Percentiles rank a stretch among this genome's conserved stretches.
Conservation (phyloP, 2,888 invertebrate species). For the Rhorus exstirpatorius region DNA sequence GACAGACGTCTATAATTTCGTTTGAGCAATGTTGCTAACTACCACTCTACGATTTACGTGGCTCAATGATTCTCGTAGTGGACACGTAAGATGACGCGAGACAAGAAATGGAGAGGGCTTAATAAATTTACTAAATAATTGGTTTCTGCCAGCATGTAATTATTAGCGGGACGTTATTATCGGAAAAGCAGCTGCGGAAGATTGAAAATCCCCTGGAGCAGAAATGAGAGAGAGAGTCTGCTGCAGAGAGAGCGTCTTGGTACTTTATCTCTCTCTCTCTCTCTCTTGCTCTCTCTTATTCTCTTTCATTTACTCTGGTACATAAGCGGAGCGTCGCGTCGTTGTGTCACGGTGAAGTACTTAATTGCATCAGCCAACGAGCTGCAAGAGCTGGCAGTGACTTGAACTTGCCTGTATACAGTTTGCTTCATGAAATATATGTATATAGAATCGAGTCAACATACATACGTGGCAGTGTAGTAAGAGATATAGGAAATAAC, state of each 20-base stretch:
- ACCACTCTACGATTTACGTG: too few relatives aligned
- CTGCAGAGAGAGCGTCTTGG: constrained; percentile 14
- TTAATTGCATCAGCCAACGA: constrained; percentile 65
- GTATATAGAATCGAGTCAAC: constrained; percentile 5
- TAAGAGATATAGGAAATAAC: constrained; percentile 60
- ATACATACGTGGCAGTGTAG: constrained; percentile 33
- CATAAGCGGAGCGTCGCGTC: constrained; percentile 51
- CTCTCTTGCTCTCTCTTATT: constrained; percentile 15
- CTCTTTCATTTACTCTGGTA: constrained; percentile 12
- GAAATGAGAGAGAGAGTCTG: constrained; percentile 34
- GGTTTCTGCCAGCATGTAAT: constrained; percentile 58
- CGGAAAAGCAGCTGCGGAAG: constrained; percentile 64
- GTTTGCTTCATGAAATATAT: constrained; percentile 11
- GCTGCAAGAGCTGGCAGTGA: constrained; percentile 61
- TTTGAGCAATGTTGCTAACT: too few relatives aligned
- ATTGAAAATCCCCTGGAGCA: constrained; percentile 61
- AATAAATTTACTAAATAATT: constrained; percentile 63
- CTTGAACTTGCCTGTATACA: constrained; percentile 41
- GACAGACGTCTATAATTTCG: too few relatives aligned
- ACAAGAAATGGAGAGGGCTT: constrained; percentile 21
- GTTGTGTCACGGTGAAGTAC: constrained; percentile 65
- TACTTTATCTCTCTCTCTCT: constrained; percentile 8
- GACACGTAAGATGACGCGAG: constrained; percentile 15
- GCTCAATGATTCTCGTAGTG: background rate
- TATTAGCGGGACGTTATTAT: constrained; percentile 61